Conservation (phyloP, 2,113 vertebrate species). For the Drymodes brunneopygia region DNA sequence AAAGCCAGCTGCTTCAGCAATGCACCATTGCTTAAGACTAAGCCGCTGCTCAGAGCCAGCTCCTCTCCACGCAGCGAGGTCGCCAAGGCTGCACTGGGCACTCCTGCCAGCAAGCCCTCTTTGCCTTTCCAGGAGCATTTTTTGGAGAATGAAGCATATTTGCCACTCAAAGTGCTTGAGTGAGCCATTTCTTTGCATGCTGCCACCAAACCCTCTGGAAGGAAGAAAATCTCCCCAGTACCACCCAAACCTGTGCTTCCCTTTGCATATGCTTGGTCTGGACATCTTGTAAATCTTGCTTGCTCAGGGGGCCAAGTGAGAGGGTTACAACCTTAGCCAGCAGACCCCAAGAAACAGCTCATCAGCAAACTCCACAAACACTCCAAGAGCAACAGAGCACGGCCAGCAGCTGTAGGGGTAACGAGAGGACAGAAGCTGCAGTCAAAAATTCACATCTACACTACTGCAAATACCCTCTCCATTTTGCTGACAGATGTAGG, state of each 20-base stretch:
- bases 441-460: background rate
- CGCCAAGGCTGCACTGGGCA: background rate
- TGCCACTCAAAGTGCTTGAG: background rate
- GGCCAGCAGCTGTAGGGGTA: background rate
- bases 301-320: background rate
- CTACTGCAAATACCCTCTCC: background rate
- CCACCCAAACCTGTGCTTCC: background rate
- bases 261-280: background rate
- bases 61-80: rapidly evolving
- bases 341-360: background rate
- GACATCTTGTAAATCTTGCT: background rate
- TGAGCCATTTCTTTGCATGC: background rate
- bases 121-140: background rate
- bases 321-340: background rate
- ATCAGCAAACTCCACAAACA: background rate
- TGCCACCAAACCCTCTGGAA: background rate
- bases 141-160: rapidly evolving
- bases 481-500: background rate
- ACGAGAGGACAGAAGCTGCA: rapidly evolving
- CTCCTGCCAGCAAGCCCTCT: background rate
- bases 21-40: rapidly evolving
- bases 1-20: background rate
- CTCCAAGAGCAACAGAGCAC: background rate
- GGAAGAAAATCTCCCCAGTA: background rate
- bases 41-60: background rate